Percentiles rank a stretch among this genome's conserved stretches.
Evolutionary conservation across 2,888 invertebrate genomes (phyloP).

Genomic region (Spisula subtruncata): DNA sequence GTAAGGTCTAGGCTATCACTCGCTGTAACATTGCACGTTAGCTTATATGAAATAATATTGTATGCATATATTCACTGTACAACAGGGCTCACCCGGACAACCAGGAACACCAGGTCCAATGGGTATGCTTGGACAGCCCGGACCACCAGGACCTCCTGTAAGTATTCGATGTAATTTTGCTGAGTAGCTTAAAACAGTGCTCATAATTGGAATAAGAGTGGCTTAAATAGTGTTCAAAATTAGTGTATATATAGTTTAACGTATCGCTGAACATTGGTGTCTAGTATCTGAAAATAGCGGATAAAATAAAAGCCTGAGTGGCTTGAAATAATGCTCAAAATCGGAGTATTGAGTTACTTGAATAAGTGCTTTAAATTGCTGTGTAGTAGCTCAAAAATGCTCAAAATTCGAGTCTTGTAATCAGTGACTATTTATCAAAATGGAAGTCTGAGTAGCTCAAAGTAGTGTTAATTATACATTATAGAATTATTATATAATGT

Average conservation of each 20-base stretch:
- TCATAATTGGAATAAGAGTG: neutral
- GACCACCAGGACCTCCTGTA: constrained; percentile 88
- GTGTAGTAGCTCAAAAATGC: no score
- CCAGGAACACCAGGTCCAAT: constrained; percentile 88
- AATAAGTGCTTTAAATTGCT: no score
- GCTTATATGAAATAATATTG: neutral
- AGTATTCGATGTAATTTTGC: constrained; percentile 60
- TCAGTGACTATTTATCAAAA: no score
- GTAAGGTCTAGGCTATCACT: neutral
- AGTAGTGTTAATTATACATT: no score
- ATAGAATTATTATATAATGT: no score
- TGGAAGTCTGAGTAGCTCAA: no score
- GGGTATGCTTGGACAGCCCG: constrained; percentile 90
- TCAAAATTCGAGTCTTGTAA: no score
- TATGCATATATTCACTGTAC: constrained; percentile 22
- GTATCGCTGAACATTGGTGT: neutral
- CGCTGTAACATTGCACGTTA: neutral
- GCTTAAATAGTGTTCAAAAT: neutral
- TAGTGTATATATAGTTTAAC: neutral
- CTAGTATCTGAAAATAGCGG: no score
- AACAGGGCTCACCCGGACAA: constrained; percentile 76
- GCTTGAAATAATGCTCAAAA: no score
- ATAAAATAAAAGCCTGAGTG: no score
- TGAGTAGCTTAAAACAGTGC: no score
- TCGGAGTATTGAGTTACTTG: no score